Percentiles rank a stretch among this genome's conserved stretches.
These are phyloP conservation scores for Eulemur rufifrons DNA, from an alignment of 2,113 vertebrate species.

Conservation along the genomic window DNA sequence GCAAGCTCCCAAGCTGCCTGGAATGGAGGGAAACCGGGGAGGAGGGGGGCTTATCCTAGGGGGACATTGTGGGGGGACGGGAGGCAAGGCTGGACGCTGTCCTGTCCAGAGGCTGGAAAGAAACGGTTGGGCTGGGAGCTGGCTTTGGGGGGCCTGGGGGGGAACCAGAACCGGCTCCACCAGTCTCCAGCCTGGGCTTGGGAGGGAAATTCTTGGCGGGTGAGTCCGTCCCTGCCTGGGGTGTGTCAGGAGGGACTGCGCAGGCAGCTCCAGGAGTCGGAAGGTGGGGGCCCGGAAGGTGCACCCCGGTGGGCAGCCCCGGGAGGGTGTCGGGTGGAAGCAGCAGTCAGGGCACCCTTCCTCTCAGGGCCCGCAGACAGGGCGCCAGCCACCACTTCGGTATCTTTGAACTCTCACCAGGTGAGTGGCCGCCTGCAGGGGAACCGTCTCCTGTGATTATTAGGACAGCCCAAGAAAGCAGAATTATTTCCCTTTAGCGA, in stretches of 20 bases:
- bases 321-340: neutral
- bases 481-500: neutral
- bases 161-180: conserved; percentile 57
- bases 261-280: neutral
- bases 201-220: conserved; percentile 55
- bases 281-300: neutral
- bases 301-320: neutral
- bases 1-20: neutral
- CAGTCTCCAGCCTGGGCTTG: neutral
- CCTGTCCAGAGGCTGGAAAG: neutral
- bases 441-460: neutral
- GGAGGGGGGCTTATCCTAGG: neutral
- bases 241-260: conserved; percentile 31
- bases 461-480: neutral
- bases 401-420: neutral
- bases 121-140: neutral
- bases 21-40: neutral
- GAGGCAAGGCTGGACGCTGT: too few relatives aligned
- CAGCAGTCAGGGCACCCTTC: neutral
- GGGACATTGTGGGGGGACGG: too few relatives aligned
- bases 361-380: neutral
- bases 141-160: neutral
- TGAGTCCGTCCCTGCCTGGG: conserved; percentile 42
- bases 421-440: neutral
- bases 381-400: neutral